These are phyloP conservation scores for Chloroceryle inda DNA, from an alignment of 2,797 vertebrate species.

Conservation along the genomic window DNA sequence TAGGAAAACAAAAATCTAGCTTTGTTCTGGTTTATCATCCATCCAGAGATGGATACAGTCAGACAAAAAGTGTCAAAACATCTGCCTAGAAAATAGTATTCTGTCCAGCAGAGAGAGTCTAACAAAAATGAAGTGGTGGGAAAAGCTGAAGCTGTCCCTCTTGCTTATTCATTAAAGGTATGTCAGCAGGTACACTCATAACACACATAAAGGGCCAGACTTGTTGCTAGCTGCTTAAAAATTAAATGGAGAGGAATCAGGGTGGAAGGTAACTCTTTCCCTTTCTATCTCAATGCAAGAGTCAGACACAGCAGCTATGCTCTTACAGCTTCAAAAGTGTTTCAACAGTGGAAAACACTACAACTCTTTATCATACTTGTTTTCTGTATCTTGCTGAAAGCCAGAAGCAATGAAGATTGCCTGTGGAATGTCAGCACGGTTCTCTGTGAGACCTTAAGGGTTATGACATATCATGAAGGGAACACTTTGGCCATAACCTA, in stretches of 20 bases:
- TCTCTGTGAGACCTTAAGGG: not conserved
- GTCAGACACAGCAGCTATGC: not conserved
- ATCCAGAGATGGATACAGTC: not conserved
- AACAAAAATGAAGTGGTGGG: not conserved
- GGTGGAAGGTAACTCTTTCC: not conserved
- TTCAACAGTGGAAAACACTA: not conserved
- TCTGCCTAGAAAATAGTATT: not conserved
- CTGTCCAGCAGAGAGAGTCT: not conserved
- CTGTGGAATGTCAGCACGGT: not conserved
- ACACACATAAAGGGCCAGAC: not conserved
- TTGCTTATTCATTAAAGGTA: not conserved
- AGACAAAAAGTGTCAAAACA: not conserved
- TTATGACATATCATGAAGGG: not conserved
- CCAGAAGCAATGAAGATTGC: not conserved
- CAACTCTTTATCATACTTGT: not conserved
- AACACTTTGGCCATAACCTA: not conserved
- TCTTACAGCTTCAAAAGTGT: not conserved
- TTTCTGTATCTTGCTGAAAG: not conserved
- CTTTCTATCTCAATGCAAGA: not conserved
- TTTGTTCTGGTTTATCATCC: not conserved
- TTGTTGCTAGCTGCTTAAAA: not conserved
- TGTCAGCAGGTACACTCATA: not conserved
- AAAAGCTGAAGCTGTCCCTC: not conserved
- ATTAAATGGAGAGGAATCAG: not conserved
- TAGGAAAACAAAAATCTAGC: not conserved